A percentile compares a stretch with the other conserved stretches of the same genome.
Conservation (phyloP, 1,140 invertebrate species). For the Ceratina japonica region DNA sequence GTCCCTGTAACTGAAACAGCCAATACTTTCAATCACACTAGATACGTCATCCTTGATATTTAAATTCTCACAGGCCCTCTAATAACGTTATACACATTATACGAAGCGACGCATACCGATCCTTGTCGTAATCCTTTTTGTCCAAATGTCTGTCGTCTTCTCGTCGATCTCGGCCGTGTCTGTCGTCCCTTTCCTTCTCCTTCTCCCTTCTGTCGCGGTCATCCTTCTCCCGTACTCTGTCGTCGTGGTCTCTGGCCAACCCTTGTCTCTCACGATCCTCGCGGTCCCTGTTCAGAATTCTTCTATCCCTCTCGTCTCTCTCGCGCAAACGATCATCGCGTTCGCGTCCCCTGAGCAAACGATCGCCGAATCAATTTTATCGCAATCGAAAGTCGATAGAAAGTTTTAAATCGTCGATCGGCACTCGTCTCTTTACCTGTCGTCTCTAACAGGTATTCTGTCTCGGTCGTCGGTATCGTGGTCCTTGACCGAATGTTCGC, state of each 20-base stretch:
- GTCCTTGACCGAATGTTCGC: constrained; percentile 71
- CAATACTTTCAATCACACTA: not conserved
- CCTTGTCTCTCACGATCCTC: constrained; percentile 61
- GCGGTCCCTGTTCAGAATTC: constrained; percentile 57
- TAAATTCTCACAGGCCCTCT: too few species aligned
- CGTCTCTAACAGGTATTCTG: constrained; percentile 67
- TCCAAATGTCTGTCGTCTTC: constrained; percentile 69
- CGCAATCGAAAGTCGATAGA: not conserved
- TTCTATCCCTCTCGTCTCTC: constrained; percentile 73
- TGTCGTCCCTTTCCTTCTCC: constrained; percentile 74
- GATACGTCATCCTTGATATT: too few species aligned
- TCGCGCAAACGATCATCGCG: constrained; percentile 69
- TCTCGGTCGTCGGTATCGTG: constrained; percentile 72
- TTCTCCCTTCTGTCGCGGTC: constrained; percentile 75
- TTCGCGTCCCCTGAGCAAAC: constrained; percentile 63
- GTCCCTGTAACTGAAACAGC: constrained; percentile 70
- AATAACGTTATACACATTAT: not conserved
- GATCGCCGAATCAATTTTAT: not conserved
- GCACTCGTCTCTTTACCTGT: constrained; percentile 62
- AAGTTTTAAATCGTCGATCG: not conserved
- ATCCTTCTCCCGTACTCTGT: constrained; percentile 71
- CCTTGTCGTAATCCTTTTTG: constrained; percentile 75
- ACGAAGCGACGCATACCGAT: constrained; percentile 63
- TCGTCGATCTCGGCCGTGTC: constrained; percentile 70
- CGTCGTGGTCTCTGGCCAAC: constrained; percentile 67